Evolutionary conservation across 2,797 vertebrate genomes (phyloP).

Genomic region (Sebastolobus alascanus): DNA sequence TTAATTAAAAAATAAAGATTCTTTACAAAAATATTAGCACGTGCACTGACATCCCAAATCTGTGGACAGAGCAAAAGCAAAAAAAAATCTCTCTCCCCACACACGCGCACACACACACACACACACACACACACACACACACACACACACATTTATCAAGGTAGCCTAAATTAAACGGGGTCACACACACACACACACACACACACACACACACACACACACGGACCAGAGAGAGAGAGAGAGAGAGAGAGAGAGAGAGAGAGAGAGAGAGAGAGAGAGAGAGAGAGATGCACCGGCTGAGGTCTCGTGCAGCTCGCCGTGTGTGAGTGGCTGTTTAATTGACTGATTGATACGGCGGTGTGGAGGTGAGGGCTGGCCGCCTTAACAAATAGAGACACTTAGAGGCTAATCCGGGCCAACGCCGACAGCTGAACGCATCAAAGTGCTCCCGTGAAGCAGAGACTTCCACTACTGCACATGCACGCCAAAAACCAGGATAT

Average conservation of each 20-base stretch:
- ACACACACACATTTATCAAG: constrained; percentile 47
- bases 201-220: not conserved
- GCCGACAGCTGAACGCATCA: constrained; percentile 69
- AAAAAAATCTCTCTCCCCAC: constrained; percentile 24
- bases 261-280: not conserved
- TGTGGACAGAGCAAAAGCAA: not conserved
- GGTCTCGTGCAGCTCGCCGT: constrained; percentile 58
- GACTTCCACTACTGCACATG: constrained; percentile 40
- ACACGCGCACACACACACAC: constrained; percentile 2
- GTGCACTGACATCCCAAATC: constrained; percentile 3
- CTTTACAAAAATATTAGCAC: not conserved
- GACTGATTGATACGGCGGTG: constrained; percentile 86
- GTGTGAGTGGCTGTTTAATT: constrained; percentile 87
- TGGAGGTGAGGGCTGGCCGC: constrained; percentile 83
- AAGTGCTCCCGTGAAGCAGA: constrained; percentile 46
- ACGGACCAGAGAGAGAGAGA: constrained; percentile 8
- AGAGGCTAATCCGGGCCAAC: constrained; percentile 83
- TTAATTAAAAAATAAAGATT: not conserved
- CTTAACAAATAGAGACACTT: constrained; percentile 87
- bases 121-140: constrained; percentile 31
- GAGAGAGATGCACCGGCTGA: constrained; percentile 52
- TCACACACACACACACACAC: constrained; percentile 45
- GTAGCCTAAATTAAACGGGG: constrained; percentile 58
- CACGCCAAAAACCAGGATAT: constrained; percentile 15
- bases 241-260: constrained; percentile 15